Percentiles rank a stretch among this genome's conserved stretches.
Conservation (phyloP, 1,140 invertebrate genomes). For the Notospermus geniculatus region DNA sequence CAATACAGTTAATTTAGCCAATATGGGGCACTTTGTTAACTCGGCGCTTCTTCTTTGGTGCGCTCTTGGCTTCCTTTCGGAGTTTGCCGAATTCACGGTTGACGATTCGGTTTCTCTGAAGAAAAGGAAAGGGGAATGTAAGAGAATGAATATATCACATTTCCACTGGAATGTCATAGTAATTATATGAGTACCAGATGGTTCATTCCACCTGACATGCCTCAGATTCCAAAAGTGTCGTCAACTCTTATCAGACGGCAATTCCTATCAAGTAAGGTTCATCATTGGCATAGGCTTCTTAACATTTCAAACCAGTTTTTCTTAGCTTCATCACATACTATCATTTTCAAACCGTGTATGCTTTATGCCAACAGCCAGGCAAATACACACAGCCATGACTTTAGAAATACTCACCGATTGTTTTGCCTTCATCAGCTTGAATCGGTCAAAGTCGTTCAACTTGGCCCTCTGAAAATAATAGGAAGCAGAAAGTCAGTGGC, state of each 20-base stretch:
- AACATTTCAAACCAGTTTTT: too few species aligned
- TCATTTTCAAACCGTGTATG: too few species aligned
- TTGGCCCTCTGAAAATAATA: conserved; percentile 67
- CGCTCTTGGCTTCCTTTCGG: conserved; percentile 65
- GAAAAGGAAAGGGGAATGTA: conserved; percentile 20
- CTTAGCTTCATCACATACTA: too few species aligned
- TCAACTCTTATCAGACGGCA: conserved; percentile 64
- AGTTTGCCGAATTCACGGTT: conserved; percentile 76
- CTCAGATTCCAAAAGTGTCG: conserved; percentile 43
- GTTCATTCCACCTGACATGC: too few species aligned
- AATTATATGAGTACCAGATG: too few species aligned
- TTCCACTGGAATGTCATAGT: too few species aligned
- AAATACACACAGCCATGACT: background rate
- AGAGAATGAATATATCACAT: background rate
- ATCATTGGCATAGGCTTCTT: background rate
- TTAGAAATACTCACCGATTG: conserved; percentile 61
- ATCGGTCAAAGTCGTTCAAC: conserved; percentile 92
- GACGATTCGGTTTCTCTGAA: conserved; percentile 77
- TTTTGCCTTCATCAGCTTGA: conserved; percentile 88
- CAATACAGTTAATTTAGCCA: too few species aligned
- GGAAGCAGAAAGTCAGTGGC: too few species aligned
- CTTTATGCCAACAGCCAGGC: too few species aligned
- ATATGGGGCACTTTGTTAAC: too few species aligned
- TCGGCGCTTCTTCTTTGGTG: conserved; percentile 22
- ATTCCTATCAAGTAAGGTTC: conserved; percentile 64